Percentiles rank a stretch among this genome's conserved stretches.
phyloP scores from a whole-genome alignment of 1,140 invertebrate species.

The Nebria ingens region DNA sequence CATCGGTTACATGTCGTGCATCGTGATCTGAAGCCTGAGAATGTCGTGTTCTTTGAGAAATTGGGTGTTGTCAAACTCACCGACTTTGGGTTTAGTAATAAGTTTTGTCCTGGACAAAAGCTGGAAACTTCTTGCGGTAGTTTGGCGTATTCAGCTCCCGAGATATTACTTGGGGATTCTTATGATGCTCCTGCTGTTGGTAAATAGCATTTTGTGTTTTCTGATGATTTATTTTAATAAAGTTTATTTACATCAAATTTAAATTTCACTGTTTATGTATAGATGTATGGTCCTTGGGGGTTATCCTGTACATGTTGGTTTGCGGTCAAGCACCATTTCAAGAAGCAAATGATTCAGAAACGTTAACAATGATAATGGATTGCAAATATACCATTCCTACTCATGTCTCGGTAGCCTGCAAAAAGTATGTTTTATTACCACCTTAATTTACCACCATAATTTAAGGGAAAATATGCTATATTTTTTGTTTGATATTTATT shows the following conservation, averaged over 20 bases:
- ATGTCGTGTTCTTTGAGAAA: constrained; percentile 98
- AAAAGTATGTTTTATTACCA: constrained; percentile 45
- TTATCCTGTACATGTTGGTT: constrained; percentile 97
- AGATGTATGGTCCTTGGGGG: constrained; percentile 98
- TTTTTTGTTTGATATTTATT: constrained; percentile 8
- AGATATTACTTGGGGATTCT: constrained; percentile 93
- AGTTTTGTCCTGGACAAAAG: constrained; percentile 95
- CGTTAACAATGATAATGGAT: constrained; percentile 98
- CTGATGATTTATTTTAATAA: not conserved
- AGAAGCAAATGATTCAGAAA: constrained; percentile 98
- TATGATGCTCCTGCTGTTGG: constrained; percentile 90
- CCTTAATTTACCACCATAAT: constrained; percentile 2
- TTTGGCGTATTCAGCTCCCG: constrained; percentile 97
- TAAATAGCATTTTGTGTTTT: constrained; percentile 36
- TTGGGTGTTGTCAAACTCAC: constrained; percentile 95
- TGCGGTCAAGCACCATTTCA: constrained; percentile 96
- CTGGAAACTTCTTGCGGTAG: constrained; percentile 98
- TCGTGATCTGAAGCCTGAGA: constrained; percentile 96
- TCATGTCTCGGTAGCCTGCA: constrained; percentile 79
- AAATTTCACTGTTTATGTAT: constrained; percentile 28
- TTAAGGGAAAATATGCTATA: no score
- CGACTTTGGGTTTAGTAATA: constrained; percentile 98
- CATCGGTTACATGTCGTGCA: constrained; percentile 90
- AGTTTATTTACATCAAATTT: not conserved
- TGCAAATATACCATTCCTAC: constrained; percentile 92